Base-by-base conservation (phyloP, 2,888 invertebrate species). In the Meiosimyza platycephala region DNA sequence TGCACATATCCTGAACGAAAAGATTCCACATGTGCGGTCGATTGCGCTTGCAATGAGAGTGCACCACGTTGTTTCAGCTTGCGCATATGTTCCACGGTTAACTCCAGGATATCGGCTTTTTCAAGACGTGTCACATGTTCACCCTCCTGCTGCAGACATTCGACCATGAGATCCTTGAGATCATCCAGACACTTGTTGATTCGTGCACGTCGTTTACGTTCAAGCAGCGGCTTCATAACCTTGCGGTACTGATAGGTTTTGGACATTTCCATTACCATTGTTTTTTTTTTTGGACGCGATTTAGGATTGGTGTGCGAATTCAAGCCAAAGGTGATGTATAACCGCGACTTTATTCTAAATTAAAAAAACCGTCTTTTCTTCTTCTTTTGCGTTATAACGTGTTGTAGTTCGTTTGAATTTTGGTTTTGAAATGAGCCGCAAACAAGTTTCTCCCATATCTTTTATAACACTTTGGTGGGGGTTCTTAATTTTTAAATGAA, bases 141-240 rank as follows among this genome's bases (percentile, higher is more conserved):
- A 76, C 95, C 95, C 87, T 95, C 95, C 76, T 94, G 93, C 82
- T 94, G 86, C 74, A 86, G 76, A 67, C 86, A 86, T 76, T 86
- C 86, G 54, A 95, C 95, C 94, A 96, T 95, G 84, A 96, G 88
- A 88, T 95, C 95, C 88, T 95, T 95, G 77, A 96, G 91, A 85
- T 95, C 95, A 87, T 95, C 95, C 83, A 96, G 89, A 88, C 95
- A 95, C 81, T 94, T 93, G 88, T 96, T 96, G 89, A 96, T 96
- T 85, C 95, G 91, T 76, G 95, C 95, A 79, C 95, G 90, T 73
- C 95, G 91, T 85, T 95, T 95, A 82, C 95, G 91, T 88, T 96
- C 95, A 78, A 96, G 89, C 93, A 95, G 93, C 83, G 95, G 95
- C 88, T 96, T 95, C 95, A 95, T 95, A 86, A 96, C 95, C 92